Percentiles rank a stretch among this genome's conserved stretches.
Evolutionary conservation across 2,113 vertebrate species (phyloP).

Genomic region (Dipodomys merriami): DNA sequence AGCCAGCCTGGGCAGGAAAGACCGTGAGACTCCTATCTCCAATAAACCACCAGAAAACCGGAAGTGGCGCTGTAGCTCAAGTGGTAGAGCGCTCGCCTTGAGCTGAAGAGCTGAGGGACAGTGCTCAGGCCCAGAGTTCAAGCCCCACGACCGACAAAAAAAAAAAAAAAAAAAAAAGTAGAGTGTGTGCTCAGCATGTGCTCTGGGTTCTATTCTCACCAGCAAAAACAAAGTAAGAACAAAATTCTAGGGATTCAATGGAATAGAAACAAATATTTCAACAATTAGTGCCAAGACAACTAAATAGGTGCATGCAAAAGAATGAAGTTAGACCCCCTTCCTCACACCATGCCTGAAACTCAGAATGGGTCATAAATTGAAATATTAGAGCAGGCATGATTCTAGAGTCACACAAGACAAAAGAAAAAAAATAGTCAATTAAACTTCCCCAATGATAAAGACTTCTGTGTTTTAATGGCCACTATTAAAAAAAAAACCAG

Average conservation of each 20-base stretch:
- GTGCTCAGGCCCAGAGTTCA: too few relatives aligned
- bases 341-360: not conserved
- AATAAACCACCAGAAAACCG: too few relatives aligned
- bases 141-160: too few relatives aligned
- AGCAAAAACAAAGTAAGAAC: not conserved
- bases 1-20: too few relatives aligned
- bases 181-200: not conserved
- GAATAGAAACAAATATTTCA: constrained; percentile 1
- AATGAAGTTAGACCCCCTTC: not conserved
- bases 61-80: too few relatives aligned
- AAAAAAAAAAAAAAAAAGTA: too few relatives aligned
- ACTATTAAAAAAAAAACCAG: not conserved
- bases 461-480: not conserved
- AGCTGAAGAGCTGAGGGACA: too few relatives aligned
- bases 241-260: not conserved
- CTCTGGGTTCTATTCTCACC: not conserved
- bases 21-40: too few relatives aligned
- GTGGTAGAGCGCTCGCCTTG: too few relatives aligned
- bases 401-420: too few relatives aligned
- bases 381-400: not conserved
- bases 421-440: too few relatives aligned
- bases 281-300: not conserved
- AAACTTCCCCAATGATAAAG: not conserved
- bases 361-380: not conserved
- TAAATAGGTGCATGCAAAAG: not conserved